Percentiles rank a stretch among this genome's conserved stretches.
Conservation (phyloP, 2,888 invertebrate genomes). For the Amphimallon solstitiale region DNA sequence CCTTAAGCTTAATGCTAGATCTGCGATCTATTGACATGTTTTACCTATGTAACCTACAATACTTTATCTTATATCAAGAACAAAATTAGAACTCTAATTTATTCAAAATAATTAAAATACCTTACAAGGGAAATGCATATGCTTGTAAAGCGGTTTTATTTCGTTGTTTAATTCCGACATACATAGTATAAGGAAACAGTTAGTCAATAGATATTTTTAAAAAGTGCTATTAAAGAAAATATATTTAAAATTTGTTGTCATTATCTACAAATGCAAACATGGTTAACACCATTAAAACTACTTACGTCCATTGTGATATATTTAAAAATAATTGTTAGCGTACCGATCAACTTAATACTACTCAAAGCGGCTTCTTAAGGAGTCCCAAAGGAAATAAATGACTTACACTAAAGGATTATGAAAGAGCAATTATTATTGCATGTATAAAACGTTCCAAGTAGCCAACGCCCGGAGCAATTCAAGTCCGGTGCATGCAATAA, state of each 20-base stretch:
- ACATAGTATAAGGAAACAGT: too few relatives aligned
- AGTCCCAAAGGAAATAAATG: constrained; percentile 48
- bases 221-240: constrained; percentile 8
- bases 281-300: constrained; percentile 6
- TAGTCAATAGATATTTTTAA: too few relatives aligned
- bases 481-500: constrained; percentile 47
- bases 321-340: constrained; percentile 23
- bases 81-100: too few relatives aligned
- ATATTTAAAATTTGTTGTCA: constrained; percentile 6
- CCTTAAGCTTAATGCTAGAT: too few relatives aligned
- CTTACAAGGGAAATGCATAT: too few relatives aligned
- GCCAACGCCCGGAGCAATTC: constrained; percentile 52
- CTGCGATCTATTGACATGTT: too few relatives aligned
- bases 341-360: constrained; percentile 15
- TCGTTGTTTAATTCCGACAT: too few relatives aligned
- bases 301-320: constrained; percentile 2
- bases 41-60: too few relatives aligned
- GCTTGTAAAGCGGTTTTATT: too few relatives aligned
- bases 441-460: constrained; percentile 57
- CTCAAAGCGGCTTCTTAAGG: constrained; percentile 23
- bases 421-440: constrained; percentile 56
- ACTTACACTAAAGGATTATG: constrained; percentile 53
- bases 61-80: too few relatives aligned
- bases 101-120: too few relatives aligned
- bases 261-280: constrained; percentile 29